Evolutionary conservation across 2,888 invertebrate species (phyloP).

Genomic region (Poecilus cupreus): DNA sequence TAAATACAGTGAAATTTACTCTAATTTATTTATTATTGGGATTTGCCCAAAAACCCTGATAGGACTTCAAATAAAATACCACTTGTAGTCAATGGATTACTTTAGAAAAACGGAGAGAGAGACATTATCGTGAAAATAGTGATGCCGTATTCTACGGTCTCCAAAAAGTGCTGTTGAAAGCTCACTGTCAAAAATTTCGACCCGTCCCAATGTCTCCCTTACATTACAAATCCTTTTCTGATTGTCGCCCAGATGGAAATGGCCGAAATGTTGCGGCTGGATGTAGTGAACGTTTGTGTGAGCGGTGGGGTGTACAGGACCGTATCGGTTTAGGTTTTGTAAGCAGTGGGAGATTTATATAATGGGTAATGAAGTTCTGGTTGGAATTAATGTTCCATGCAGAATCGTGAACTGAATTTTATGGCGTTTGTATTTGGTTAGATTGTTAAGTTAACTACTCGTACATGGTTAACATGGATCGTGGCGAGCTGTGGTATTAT

Average conservation of each 20-base stretch:
- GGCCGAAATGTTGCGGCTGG: neutral
- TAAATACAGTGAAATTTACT: too few species aligned
- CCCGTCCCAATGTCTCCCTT: too few species aligned
- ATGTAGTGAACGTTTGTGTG: neutral
- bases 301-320: slow-evolving; percentile 27
- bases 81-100: too few species aligned
- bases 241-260: neutral
- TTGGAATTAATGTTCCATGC: slow-evolving; percentile 31
- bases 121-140: too few species aligned
- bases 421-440: slow-evolving; percentile 20
- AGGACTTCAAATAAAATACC: too few species aligned
- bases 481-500: neutral
- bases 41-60: too few species aligned
- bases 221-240: too few species aligned
- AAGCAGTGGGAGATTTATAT: slow-evolving; percentile 33
- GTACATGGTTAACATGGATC: neutral
- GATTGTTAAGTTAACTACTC: neutral
- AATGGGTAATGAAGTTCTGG: slow-evolving; percentile 25
- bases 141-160: too few species aligned
- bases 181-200: too few species aligned
- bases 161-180: too few species aligned
- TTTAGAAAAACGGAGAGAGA: too few species aligned
- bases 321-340: slow-evolving; percentile 33
- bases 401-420: slow-evolving; percentile 31
- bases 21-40: too few species aligned